phyloP scores from a whole-genome alignment of 2,113 vertebrate genomes.

The Pangasianodon gigas region DNA sequence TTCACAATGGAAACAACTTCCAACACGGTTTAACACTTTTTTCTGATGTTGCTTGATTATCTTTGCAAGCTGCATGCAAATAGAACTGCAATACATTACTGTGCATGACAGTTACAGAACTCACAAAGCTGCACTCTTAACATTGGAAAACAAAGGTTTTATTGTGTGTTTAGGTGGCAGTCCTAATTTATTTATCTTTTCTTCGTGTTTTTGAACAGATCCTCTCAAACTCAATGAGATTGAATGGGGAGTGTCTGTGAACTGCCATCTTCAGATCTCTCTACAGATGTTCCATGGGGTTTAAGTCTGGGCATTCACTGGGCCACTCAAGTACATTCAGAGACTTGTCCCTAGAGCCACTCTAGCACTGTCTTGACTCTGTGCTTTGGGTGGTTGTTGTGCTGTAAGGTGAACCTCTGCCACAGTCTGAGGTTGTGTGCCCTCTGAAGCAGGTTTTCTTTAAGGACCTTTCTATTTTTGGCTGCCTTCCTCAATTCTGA shows the following conservation, averaged over 20 bases:
- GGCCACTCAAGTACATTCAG: neutral
- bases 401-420: neutral
- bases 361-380: neutral
- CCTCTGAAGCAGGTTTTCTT: neutral
- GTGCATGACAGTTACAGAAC: neutral
- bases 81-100: neutral
- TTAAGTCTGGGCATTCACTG: neutral
- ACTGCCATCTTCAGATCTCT: neutral
- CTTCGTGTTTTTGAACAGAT: neutral
- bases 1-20: neutral
- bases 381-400: neutral
- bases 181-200: neutral
- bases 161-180: neutral
- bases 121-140: neutral
- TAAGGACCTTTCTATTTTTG: neutral
- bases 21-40: neutral
- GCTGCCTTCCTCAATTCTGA: neutral
- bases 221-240: neutral
- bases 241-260: neutral
- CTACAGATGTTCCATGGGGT: neutral
- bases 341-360: neutral
- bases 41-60: neutral
- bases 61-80: neutral
- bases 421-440: neutral
- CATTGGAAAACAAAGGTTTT: neutral